These are phyloP conservation scores for Aporophyla nigra DNA, from an alignment of 2,888 invertebrate species.

Conservation along the genomic window DNA sequence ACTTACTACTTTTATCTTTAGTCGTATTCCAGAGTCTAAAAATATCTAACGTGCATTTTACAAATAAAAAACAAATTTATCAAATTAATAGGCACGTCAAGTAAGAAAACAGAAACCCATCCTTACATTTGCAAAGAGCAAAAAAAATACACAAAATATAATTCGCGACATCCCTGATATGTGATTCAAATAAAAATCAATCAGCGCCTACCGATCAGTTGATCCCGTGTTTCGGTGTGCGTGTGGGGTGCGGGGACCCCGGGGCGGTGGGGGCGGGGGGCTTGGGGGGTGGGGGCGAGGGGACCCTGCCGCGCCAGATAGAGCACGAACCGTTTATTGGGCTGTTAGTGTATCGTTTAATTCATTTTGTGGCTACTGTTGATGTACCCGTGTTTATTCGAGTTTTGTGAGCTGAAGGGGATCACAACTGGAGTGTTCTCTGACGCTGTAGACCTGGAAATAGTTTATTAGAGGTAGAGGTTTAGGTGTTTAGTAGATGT, in stretches of 20 bases:
- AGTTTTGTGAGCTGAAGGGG: conserved; percentile 49
- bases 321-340: conserved; percentile 69
- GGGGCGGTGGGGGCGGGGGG: background rate
- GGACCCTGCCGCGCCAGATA: conserved; percentile 59
- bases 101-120: background rate
- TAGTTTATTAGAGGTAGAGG: background rate
- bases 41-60: background rate
- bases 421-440: conserved; percentile 20
- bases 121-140: background rate
- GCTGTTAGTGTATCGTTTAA: conserved; percentile 65
- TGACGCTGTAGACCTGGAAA: conserved; percentile 11
- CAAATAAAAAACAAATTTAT: background rate
- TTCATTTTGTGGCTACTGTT: conserved; percentile 63
- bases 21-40: too few species aligned
- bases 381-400: conserved; percentile 53
- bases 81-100: background rate
- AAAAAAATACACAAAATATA: conserved; percentile 7
- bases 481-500: background rate
- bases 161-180: conserved; percentile 77
- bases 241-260: conserved; percentile 48
- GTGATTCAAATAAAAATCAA: conserved; percentile 87
- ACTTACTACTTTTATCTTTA: too few species aligned
- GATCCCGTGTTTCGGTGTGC: conserved; percentile 74
- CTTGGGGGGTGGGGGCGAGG: conserved; percentile 1
- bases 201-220: conserved; percentile 82